phyloP scores from a whole-genome alignment of 2,888 invertebrate species.

The Podabrus alpinus region DNA sequence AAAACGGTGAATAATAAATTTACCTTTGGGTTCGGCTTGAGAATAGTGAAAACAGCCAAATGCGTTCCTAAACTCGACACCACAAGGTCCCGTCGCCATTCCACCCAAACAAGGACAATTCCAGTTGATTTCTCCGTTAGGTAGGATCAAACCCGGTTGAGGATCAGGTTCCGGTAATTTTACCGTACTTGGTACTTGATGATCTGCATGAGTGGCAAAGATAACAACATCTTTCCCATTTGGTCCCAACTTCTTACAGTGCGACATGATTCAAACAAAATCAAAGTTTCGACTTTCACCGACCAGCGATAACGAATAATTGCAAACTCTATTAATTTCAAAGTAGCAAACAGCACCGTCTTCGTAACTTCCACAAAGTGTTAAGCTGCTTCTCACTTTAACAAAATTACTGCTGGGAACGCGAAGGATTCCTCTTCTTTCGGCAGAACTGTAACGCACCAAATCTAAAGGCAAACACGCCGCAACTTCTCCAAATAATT shows the following conservation, averaged over 20 bases:
- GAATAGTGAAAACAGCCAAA: conserved; percentile 96
- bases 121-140: conserved; percentile 94
- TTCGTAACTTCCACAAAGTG: conserved; percentile 58
- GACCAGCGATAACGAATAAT: conserved; percentile 51
- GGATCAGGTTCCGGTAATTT: conserved; percentile 73
- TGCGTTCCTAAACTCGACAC: conserved; percentile 88
- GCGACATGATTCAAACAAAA: conserved; percentile 53
- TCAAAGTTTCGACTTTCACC: conserved; percentile 51
- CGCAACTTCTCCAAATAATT: conserved; percentile 64
- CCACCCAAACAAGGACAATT: conserved; percentile 95
- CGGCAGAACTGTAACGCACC: conserved; percentile 58
- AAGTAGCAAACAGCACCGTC: conserved; percentile 58
- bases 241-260: conserved; percentile 56
- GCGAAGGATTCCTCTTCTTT: conserved; percentile 60
- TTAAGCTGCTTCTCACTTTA: conserved; percentile 63
- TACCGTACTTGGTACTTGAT: conserved; percentile 72
- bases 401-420: conserved; percentile 60
- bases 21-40: conserved; percentile 84
- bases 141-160: conserved; percentile 78
- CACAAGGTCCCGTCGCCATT: conserved; percentile 97
- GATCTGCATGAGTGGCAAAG: conserved; percentile 80
- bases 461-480: conserved; percentile 61
- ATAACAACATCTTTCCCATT: conserved; percentile 81
- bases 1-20: neutral
- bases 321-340: conserved; percentile 59